These are phyloP conservation scores for Hemicrepidius hirtus DNA, from an alignment of 2,888 invertebrate genomes.

Conservation along the genomic window DNA sequence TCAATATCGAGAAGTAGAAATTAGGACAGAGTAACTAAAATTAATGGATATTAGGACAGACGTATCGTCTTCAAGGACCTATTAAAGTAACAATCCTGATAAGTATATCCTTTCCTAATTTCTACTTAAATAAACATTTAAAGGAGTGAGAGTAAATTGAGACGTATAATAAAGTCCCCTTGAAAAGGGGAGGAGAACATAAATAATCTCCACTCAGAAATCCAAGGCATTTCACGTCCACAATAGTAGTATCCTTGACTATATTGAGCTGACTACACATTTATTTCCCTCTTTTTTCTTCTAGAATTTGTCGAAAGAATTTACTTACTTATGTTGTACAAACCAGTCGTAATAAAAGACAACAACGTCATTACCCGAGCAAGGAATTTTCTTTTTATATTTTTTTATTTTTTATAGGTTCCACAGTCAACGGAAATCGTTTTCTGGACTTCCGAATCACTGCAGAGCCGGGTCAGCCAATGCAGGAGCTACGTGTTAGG, in stretches of 20 bases:
- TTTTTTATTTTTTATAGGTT: slow-evolving; percentile 76
- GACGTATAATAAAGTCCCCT: slow-evolving; percentile 6
- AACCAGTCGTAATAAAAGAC: neutral
- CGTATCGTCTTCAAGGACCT: neutral
- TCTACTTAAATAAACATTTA: slow-evolving; percentile 4
- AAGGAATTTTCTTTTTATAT: neutral
- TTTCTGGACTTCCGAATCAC: slow-evolving; percentile 89
- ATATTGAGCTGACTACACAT: neutral
- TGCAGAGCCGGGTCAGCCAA: slow-evolving; percentile 73
- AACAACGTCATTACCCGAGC: neutral
- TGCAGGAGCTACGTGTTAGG: slow-evolving; percentile 82
- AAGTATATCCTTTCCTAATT: neutral
- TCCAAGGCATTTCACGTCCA: neutral
- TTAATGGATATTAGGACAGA: neutral
- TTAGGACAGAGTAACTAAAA: neutral
- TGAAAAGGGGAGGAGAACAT: slow-evolving; percentile 5
- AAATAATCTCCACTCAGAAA: slow-evolving; percentile 11
- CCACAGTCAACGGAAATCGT: slow-evolving; percentile 88
- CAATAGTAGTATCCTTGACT: slow-evolving; percentile 3
- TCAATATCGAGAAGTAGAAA: no score
- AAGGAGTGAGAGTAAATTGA: slow-evolving; percentile 1
- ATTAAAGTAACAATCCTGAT: neutral
- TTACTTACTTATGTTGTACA: neutral
- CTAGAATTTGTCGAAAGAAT: neutral
- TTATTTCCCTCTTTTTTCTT: no score